Percentiles rank a stretch among this genome's conserved stretches.
Evolutionary conservation across 1,140 invertebrate species (phyloP).

Genomic region (Grapholita molesta): DNA sequence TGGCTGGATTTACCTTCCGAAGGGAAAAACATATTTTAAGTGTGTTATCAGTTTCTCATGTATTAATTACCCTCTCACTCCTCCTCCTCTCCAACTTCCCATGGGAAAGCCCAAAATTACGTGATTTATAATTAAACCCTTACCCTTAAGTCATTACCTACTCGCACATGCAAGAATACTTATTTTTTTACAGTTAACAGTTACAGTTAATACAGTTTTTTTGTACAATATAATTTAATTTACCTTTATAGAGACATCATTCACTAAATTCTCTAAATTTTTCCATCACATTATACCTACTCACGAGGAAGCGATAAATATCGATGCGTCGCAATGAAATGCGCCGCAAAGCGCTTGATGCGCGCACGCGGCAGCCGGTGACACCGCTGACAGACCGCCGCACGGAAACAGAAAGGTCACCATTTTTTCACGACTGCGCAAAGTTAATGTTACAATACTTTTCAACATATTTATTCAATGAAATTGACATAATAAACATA

Average conservation of each 20-base stretch:
- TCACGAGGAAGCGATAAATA: not conserved
- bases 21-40: no score
- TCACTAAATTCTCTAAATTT: not conserved
- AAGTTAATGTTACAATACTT: not conserved
- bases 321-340: not conserved
- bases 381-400: not conserved
- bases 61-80: no score
- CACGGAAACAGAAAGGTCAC: not conserved
- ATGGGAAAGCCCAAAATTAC: no score
- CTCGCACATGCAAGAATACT: no score
- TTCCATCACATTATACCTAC: not conserved
- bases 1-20: no score
- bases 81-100: no score
- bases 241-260: not conserved
- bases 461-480: not conserved
- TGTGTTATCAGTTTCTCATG: no score
- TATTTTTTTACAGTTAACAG: no score
- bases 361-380: not conserved
- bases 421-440: not conserved
- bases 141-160: no score
- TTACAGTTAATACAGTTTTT: no score
- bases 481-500: not conserved
- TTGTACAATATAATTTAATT: no score
- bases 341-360: not conserved
- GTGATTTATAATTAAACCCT: no score